These are phyloP conservation scores for Hafferia zeledoni DNA, from an alignment of 2,797 vertebrate genomes.

Conservation along the genomic window DNA sequence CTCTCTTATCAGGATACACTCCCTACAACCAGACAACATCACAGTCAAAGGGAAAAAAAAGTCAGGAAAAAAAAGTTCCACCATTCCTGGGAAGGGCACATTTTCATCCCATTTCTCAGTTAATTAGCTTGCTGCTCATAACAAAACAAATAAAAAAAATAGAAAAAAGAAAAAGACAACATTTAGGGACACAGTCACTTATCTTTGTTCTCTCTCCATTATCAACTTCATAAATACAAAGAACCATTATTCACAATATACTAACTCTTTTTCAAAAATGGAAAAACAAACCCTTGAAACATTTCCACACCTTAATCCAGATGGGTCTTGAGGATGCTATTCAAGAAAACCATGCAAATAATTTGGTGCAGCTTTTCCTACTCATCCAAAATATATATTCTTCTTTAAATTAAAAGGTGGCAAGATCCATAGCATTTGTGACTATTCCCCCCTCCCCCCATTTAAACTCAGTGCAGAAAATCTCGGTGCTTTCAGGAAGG, in stretches of 20 bases:
- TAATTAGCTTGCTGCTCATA: constrained; percentile 39
- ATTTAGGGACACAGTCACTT: constrained; percentile 73
- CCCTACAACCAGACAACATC: constrained; percentile 68
- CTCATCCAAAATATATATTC: constrained; percentile 61
- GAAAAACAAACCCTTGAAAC: constrained; percentile 73
- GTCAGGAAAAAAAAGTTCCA: constrained; percentile 42
- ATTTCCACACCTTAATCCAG: constrained; percentile 67
- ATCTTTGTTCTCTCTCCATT: constrained; percentile 75
- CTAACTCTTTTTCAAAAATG: constrained; percentile 68
- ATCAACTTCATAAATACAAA: constrained; percentile 81
- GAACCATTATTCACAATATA: constrained; percentile 82
- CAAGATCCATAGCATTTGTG: constrained; percentile 66
- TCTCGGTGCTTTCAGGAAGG: constrained; percentile 48
- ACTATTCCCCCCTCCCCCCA: background rate
- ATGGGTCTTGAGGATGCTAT: constrained; percentile 66
- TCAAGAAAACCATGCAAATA: constrained; percentile 76
- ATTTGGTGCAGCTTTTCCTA: constrained; percentile 77
- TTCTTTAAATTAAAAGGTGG: constrained; percentile 67
- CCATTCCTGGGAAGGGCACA: constrained; percentile 46
- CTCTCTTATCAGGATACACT: constrained; percentile 74
- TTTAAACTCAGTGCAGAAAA: constrained; percentile 61
- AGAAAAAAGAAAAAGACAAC: background rate
- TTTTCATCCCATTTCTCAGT: constrained; percentile 25
- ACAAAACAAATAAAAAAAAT: background rate
- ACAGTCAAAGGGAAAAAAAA: constrained; percentile 38